A percentile compares a stretch with the other conserved stretches of the same genome.
Evolutionary conservation across 2,113 vertebrate genomes (phyloP).

Genomic region (Pardalotus punctatus): DNA sequence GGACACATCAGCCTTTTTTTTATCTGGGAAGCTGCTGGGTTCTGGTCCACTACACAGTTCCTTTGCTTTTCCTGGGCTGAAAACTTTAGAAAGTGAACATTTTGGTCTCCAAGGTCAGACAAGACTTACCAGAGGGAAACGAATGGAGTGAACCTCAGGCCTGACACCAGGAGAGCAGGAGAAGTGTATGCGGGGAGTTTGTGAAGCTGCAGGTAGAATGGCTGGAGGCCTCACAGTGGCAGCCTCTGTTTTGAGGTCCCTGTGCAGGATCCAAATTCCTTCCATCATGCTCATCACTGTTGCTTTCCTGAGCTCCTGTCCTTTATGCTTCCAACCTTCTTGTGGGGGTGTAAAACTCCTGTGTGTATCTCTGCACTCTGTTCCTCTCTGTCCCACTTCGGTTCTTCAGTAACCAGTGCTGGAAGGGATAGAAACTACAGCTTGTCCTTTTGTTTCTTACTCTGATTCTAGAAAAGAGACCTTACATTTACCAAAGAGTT

Average conservation of each 20-base stretch:
- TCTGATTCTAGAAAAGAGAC: neutral
- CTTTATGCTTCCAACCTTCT: neutral
- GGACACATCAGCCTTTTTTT: neutral
- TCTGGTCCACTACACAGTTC: neutral
- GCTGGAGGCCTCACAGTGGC: fast-evolving
- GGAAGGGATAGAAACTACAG: neutral
- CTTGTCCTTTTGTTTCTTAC: neutral
- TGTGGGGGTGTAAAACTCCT: neutral
- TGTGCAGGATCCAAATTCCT: neutral
- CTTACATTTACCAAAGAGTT: neutral
- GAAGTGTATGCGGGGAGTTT: fast-evolving
- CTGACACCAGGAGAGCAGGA: neutral
- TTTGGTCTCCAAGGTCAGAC: neutral
- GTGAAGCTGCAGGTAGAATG: fast-evolving
- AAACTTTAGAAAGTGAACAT: fast-evolving
- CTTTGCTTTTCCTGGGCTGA: neutral
- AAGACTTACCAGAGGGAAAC: neutral
- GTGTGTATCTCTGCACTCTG: neutral
- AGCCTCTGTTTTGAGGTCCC: neutral
- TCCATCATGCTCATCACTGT: neutral
- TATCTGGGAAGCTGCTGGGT: neutral
- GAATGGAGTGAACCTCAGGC: fast-evolving
- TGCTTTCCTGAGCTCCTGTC: neutral
- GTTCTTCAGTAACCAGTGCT: neutral
- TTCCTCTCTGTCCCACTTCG: neutral